phyloP scores from a whole-genome alignment of 2,888 invertebrate species.

The Sphecodes monilicornis region DNA sequence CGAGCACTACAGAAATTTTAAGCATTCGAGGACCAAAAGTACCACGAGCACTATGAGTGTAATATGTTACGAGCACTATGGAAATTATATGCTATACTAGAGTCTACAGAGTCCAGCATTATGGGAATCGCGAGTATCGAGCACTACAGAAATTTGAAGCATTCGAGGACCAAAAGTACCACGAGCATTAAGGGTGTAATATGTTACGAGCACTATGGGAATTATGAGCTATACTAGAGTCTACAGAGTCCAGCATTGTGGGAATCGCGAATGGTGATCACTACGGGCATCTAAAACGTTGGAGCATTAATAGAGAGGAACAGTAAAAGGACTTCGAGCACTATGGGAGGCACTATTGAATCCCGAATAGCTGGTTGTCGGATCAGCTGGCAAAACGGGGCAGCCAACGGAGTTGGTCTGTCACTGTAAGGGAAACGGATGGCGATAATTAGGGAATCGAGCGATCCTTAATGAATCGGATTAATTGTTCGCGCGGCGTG shows the following conservation, averaged over 20 bases:
- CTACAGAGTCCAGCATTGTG: too few species aligned
- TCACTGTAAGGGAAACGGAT: slow-evolving; percentile 17
- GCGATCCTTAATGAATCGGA: slow-evolving; percentile 52
- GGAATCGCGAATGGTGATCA: too few species aligned
- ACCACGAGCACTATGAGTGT: too few species aligned
- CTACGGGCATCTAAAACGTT: too few species aligned
- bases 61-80: too few species aligned
- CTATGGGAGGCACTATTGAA: background rate
- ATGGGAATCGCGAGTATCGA: background rate
- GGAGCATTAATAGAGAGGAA: too few species aligned
- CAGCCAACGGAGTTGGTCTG: slow-evolving; percentile 8
- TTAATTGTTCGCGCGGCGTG: slow-evolving; percentile 28
- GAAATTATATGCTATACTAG: too few species aligned
- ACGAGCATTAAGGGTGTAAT: too few species aligned
- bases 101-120: background rate
- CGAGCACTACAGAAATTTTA: background rate
- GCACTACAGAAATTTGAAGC: background rate
- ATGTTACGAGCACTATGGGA: too few species aligned
- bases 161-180: too few species aligned
- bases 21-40: too few species aligned
- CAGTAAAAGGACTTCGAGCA: background rate
- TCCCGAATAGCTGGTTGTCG: background rate
- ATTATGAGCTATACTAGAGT: too few species aligned
- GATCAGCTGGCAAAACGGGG: background rate
- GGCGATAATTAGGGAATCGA: slow-evolving; percentile 42